Conservation (phyloP, 2,797 vertebrate genomes). For the Arnoldichthys spilopterus region DNA sequence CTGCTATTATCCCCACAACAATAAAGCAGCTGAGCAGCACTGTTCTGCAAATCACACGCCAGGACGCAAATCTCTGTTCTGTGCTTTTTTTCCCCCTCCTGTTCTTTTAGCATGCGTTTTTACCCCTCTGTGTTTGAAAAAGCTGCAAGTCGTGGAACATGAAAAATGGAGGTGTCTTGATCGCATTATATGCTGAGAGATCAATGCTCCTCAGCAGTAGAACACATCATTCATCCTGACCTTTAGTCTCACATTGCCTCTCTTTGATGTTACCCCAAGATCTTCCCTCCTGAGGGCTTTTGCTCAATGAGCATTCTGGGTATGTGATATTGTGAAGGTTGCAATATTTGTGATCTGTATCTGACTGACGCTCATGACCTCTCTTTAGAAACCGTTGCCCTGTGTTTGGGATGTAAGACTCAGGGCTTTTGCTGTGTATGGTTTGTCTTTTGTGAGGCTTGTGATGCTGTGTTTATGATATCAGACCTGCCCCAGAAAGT, state of each 20-base stretch:
- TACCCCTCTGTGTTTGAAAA: background rate
- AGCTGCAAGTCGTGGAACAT: background rate
- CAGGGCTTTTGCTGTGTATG: background rate
- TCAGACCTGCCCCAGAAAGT: background rate
- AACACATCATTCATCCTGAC: slow-evolving; percentile 41
- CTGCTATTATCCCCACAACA: slow-evolving; percentile 2
- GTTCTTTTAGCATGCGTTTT: background rate
- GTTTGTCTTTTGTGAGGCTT: background rate
- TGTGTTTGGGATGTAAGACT: slow-evolving; percentile 1
- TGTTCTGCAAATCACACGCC: background rate
- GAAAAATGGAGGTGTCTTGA: slow-evolving; percentile 32
- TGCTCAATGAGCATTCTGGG: background rate
- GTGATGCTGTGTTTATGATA: background rate
- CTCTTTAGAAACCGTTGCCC: background rate
- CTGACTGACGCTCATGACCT: slow-evolving; percentile 1
- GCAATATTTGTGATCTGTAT: slow-evolving; percentile 3
- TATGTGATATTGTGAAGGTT: slow-evolving; percentile 36
- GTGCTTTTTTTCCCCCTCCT: background rate
- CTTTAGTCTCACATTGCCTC: slow-evolving; percentile 29
- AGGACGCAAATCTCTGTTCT: background rate
- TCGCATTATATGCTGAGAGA: slow-evolving; percentile 34
- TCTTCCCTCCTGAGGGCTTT: slow-evolving; percentile 5
- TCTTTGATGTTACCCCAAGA: slow-evolving; percentile 32
- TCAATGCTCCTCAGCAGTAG: slow-evolving; percentile 16
- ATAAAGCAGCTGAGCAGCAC: background rate